A percentile compares a stretch with the other conserved stretches of the same genome.
phyloP scores from a whole-genome alignment of 2,888 invertebrate genomes.

The Sarcophaga carnaria region DNA sequence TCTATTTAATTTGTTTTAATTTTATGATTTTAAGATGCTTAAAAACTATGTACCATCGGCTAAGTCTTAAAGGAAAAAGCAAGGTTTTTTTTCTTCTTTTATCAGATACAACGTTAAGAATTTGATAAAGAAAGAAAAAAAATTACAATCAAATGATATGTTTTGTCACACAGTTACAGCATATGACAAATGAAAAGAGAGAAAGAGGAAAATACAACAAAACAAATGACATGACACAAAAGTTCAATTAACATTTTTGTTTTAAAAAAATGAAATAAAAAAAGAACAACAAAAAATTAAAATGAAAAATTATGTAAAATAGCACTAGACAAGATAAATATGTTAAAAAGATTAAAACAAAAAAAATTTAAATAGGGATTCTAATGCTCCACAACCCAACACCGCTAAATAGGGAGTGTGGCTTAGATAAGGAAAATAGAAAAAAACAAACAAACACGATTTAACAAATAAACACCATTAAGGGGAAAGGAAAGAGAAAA shows the following conservation, averaged over 20 bases:
- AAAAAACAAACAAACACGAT: background rate
- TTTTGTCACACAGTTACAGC: slow-evolving; percentile 40
- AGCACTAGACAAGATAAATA: background rate
- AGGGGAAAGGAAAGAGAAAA: background rate
- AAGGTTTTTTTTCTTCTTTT: slow-evolving; percentile 31
- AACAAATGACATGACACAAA: slow-evolving; percentile 51
- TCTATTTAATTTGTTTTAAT: background rate
- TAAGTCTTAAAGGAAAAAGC: slow-evolving; percentile 1
- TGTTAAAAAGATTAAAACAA: background rate
- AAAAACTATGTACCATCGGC: slow-evolving; percentile 4
- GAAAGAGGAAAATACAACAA: background rate
- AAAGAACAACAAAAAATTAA: background rate
- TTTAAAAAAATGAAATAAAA: background rate
- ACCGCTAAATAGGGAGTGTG: slow-evolving; percentile 12
- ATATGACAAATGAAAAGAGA: background rate
- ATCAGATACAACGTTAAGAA: slow-evolving; percentile 51
- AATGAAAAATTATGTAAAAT: slow-evolving; percentile 28
- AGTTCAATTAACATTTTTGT: slow-evolving; percentile 60
- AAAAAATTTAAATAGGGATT: background rate
- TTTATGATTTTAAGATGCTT: slow-evolving; percentile 65
- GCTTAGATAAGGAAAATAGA: slow-evolving; percentile 9
- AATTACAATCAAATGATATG: background rate
- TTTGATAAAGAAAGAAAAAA: slow-evolving; percentile 31
- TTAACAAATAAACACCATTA: background rate
- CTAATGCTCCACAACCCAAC: background rate